Base-by-base conservation (phyloP, 2,113 vertebrate species). In the Heloderma charlesbogerti region DNA sequence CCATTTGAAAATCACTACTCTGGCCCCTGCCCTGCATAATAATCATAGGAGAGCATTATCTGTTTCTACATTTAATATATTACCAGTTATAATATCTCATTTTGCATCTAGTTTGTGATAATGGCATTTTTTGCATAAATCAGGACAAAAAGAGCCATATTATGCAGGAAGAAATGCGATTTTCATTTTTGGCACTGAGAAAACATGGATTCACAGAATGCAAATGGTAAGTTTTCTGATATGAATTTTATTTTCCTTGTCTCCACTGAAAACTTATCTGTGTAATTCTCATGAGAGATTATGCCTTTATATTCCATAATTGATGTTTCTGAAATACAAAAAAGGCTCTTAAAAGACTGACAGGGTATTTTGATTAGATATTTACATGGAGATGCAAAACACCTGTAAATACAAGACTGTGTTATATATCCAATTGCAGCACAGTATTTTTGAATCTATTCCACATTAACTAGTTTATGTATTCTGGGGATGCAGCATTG, bases 221-320 rank as follows among this genome's bases (percentile, higher is more conserved):
- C 78, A 48, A 54, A 82, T 80, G 6, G 51, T 57, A n/a, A 45
- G n/a, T 82, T 82, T 57, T 82, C 80, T 57, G 29, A 18, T 54
- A 57, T 29, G 4, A 6, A 82, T 57, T 82, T 7, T 48, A 51
- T 82, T 82, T 82, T 82, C 15, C 80, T 54, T 51, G 78, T 27
- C 78, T 79, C 25, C 27, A 27, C 77, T 13, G 13, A 15, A 31
- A 25, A 80, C 48, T 18, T 82, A 51, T 82, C 80, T 20, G 4
- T 82, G 51, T 54, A 57, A n/a, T 54, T 57, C 80, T 82, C 13
- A 82, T 57, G 51, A 82, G 51, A 82, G 57, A 57, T 57, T 54
- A 82, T 57, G 31, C 57, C 80, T 82, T 57, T 82, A 54, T 82
- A 82, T n/a, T 60, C 80, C 37, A 54, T 83, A 83, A 83, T 83